Percentiles rank a stretch among this genome's conserved stretches.
Conservation (phyloP, 2,113 vertebrate genomes). For the Clarias macrocephalus region DNA sequence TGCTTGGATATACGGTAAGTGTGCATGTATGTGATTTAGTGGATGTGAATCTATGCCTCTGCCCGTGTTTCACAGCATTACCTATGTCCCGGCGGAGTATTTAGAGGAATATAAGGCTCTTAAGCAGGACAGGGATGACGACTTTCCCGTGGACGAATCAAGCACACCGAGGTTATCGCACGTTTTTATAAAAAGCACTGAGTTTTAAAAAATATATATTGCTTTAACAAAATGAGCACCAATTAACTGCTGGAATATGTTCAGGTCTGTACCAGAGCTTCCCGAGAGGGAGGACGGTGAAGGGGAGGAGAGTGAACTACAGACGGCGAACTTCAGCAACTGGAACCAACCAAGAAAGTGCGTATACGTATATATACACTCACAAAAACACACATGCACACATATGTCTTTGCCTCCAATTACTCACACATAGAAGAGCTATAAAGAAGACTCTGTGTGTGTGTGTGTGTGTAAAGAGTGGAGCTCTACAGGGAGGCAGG, state of each 20-base stretch:
- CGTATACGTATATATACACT: slow-evolving; percentile 48
- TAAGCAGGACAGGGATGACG: slow-evolving; percentile 69
- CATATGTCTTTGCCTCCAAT: neutral
- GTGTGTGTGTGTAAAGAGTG: slow-evolving; percentile 71
- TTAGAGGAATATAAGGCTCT: slow-evolving; percentile 84
- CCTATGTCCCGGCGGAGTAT: slow-evolving; percentile 88
- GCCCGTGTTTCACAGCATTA: slow-evolving; percentile 80
- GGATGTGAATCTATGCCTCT: slow-evolving; percentile 9
- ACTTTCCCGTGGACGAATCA: slow-evolving; percentile 58
- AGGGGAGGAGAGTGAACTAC: slow-evolving; percentile 92
- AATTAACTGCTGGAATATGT: neutral
- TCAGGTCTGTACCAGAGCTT: slow-evolving; percentile 80
- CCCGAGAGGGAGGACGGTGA: slow-evolving; percentile 97
- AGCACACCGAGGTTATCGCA: slow-evolving; percentile 59
- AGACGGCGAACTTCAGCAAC: slow-evolving; percentile 79
- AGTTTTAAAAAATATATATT: neutral
- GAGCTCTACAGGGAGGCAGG: slow-evolving; percentile 89
- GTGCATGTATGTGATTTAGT: slow-evolving; percentile 25
- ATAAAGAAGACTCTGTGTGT: slow-evolving; percentile 4
- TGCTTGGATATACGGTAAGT: neutral
- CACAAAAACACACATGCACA: neutral
- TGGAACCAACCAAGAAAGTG: slow-evolving; percentile 93
- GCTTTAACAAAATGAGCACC: neutral
- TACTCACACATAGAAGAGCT: neutral
- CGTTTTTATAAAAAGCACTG: neutral